Evolutionary conservation across 2,113 vertebrate genomes (phyloP).

Genomic region (human): GRCh38 chr4:163329001-163329500

Average conservation of each 20-base stretch:
- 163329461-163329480: too few relatives aligned
- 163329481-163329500: too few relatives aligned
- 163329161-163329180: background rate
- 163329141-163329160: background rate
- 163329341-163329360: too few relatives aligned
- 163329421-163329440: too few relatives aligned
- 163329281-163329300: background rate
- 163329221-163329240: background rate
- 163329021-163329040: background rate
- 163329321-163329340: too few relatives aligned
- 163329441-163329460: too few relatives aligned
- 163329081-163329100: background rate
- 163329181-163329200: background rate
- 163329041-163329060: background rate
- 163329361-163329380: too few relatives aligned
- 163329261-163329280: background rate
- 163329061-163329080: background rate
- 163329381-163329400: too few relatives aligned
- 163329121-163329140: background rate
- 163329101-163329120: background rate
- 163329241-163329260: background rate
- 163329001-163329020: background rate
- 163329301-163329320: background rate
- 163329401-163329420: too few relatives aligned
- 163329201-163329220: background rate